These are phyloP conservation scores for Festucalex cinctus DNA, from an alignment of 2,113 vertebrate species.

Conservation along the genomic window DNA sequence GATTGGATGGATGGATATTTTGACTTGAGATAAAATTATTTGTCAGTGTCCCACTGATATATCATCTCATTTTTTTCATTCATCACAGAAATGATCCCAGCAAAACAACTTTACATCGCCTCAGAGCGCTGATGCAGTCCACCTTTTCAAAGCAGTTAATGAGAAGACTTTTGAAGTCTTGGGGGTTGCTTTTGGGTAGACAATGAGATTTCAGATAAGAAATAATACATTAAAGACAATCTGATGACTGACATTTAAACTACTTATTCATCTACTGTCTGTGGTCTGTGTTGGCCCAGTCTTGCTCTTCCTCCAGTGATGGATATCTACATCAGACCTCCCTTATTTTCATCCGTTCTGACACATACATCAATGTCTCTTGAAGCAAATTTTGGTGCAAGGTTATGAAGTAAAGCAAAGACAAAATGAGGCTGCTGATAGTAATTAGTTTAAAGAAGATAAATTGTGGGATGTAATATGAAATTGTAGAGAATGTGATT, in stretches of 20 bases:
- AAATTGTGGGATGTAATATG: not conserved
- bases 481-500: not conserved
- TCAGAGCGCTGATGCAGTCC: not conserved
- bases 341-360: slow-evolving; percentile 9
- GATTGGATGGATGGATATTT: too few relatives aligned
- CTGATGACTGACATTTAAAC: not conserved
- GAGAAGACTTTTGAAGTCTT: not conserved
- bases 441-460: not conserved
- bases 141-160: not conserved
- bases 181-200: not conserved
- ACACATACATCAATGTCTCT: slow-evolving; percentile 11
- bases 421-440: not conserved
- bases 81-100: not conserved
- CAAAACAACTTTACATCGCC: not conserved
- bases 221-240: not conserved
- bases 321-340: not conserved
- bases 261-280: not conserved
- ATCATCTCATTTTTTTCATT: not conserved
- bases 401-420: not conserved
- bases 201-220: not conserved
- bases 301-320: not conserved
- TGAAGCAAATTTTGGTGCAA: slow-evolving; percentile 1
- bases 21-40: too few relatives aligned
- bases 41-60: not conserved
- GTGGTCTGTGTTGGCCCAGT: not conserved